Evolutionary conservation across 2,888 invertebrate species (phyloP), one percentile per base, ranked within the genome.

Genomic region (Nudaria mundana): DNA sequence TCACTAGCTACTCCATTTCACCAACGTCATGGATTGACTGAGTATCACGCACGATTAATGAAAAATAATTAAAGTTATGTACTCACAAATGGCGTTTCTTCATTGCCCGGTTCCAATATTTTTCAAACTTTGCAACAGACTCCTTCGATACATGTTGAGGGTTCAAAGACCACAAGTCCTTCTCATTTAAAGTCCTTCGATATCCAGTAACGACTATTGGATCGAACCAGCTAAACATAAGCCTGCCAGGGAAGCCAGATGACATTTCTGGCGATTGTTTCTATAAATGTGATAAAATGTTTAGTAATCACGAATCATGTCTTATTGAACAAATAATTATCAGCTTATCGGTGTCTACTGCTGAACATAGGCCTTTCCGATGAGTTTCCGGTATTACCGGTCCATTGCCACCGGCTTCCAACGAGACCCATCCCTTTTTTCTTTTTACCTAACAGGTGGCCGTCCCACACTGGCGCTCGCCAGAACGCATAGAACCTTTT

Each of bases 201-300:
- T 95, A 98, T 7, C 98, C 98, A 48, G 91, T 92, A 88, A 95
- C 92, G 0, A 96, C 94, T 69, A 98, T 82, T 0, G 91, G 71
- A 77, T 97, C 96, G 75, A 97, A 97, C 98, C 98, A 98, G 57
- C 94, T 91, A 75, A 96, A 98, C 0, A 95, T 91, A 14, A 97
- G 85, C 37, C 93, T 92, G 7, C 96, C 96, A 5, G 97, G 91
- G 74, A 96, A 97, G 36, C 97, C 96, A 10, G 96, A 92, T 12
- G 90, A 85, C 40, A 91, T 89, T 75, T 98, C 98, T n/a, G 98
- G 98, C 66, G 97, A 97, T 65, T 95, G 94, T 68, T 92, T 93
- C 92, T 97, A 87, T 39, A 23, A 34, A 37, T 29, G n/a, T 3
- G 11, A 14, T 8, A n/a, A 37, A 1, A 18, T 7, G 4, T 14